These are phyloP conservation scores for Panthera leo DNA, from an alignment of 2,113 vertebrate genomes.

Conservation along the genomic window DNA sequence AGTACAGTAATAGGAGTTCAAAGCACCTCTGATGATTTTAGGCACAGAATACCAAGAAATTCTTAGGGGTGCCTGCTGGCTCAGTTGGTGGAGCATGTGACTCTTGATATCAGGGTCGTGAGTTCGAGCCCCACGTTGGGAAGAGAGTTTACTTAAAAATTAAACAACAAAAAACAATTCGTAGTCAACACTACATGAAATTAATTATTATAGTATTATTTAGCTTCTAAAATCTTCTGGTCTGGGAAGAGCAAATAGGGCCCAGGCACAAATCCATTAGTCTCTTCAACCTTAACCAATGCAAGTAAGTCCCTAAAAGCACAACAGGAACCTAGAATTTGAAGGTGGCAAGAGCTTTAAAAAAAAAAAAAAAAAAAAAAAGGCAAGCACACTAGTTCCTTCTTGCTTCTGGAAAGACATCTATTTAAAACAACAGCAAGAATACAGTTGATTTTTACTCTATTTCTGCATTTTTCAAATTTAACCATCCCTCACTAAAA, in stretches of 20 bases:
- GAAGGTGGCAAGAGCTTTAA: background rate
- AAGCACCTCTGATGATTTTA: background rate
- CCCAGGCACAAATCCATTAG: background rate
- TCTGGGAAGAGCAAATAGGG: background rate
- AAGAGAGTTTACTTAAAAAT: no score
- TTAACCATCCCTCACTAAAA: background rate
- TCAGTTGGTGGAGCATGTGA: no score
- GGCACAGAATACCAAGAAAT: background rate
- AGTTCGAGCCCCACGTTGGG: no score
- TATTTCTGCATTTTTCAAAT: slow-evolving; percentile 2
- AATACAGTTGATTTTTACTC: background rate
- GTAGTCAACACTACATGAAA: background rate
- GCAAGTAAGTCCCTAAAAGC: background rate
- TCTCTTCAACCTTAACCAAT: background rate
- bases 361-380: background rate
- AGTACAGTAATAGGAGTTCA: background rate
- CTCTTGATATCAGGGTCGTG: no score
- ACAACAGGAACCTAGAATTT: background rate
- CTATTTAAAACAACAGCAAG: background rate
- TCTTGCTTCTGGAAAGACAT: background rate
- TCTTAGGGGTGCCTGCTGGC: no score
- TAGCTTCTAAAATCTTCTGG: background rate
- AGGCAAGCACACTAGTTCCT: background rate
- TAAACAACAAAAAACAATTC: background rate
- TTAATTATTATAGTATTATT: background rate